Base-by-base conservation (phyloP, 2,797 vertebrate genomes). In the Hipposideros larvatus region DNA sequence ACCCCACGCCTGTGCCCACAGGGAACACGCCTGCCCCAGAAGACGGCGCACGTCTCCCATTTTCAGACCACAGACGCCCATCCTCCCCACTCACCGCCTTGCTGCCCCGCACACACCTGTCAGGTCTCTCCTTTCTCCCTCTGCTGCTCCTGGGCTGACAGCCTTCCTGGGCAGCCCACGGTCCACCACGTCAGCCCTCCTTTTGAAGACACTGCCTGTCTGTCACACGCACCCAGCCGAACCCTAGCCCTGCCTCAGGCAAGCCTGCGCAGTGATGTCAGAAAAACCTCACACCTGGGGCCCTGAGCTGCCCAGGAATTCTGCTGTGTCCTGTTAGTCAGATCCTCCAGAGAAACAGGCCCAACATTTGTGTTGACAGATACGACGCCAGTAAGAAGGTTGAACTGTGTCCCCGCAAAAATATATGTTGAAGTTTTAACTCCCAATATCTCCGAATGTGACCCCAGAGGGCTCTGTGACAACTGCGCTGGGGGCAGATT, bases 281-380 rank as follows among this genome's bases (percentile, higher is more conserved):
- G 31, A 22, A 13, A 53, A 31, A 34, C 19, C 11, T 57, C 74
- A 22, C 0, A 9, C 2, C 18, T 4, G 6, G 21, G 26, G 7
- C 6, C 22, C 28, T 0, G 43, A 26, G 57, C 2, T 68, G 26
- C n/a, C n/a, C 31, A 11, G 26, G 28, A 43, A 13, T 68, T 21
- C 8, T 19, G 43, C 13, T 53, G 8, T 4, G 1, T 46, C 37
- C 21, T 31, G n/a, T 28, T 7, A 11, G 75, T 43, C 7, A 15
- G 11, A 16, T 18, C 55, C 46, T 46, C 13, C 46, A 46, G 66
- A 65, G 68, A 55, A 46, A 65, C 21, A 65, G 22, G 63, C 43
- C 43, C 71, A 75, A 92, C 41, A 65, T 92, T 66, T 96, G 86
- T 97, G 78, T 74, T 59, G 46, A 63, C 78, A 97, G 93, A n/a